Evolutionary conservation across 2,797 vertebrate genomes (phyloP), one percentile per base, ranked within the genome.

Genomic region (Loris lydekkerianus): DNA sequence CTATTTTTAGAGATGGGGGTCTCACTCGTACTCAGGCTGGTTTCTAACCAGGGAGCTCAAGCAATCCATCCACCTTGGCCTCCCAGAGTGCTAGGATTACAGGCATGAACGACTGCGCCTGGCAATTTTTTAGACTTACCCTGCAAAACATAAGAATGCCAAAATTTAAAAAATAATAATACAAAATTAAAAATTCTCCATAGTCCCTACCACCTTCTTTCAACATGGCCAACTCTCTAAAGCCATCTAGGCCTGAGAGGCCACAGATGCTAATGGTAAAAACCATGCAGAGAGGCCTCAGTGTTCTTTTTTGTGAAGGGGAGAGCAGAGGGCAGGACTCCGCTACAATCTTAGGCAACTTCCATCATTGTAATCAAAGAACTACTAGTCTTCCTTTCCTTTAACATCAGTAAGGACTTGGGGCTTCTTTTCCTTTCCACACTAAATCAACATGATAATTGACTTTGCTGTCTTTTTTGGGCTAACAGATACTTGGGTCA

Each of bases 371-470:
- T 91, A 29, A 18, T 58, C 56, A 70, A 49, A 91, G 46, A 46
- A 84, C 60, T 34, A 43, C 21, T 75, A 18, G 15, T 81, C 31
- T 61, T 76, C 31, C 8, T 75, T 83, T 11, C 23, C 34, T 93
- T 85, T 73, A 67, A 83, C 46, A 37, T 29, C 49, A 61, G 27
- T 83, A 86, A 83, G 61, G 49, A 69, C 49, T 37, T n/a, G 56
- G 43, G 69, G 56, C 13, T 82, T 31, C 29, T 61, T 53, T 37
- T 37, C 58, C n/a, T 15, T 27, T 80, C 56, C 40, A 60, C 5
- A 31, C 75, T 89, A 77, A 88, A 83, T 69, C 56, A 84, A 17
- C 34, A 69, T 89, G 34, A 75, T 87, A 65, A 84, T 89, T 89
- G 65, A 29, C n/a, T 92, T 94, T 94, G 10, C 9, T 93, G 37